A percentile compares a stretch with the other conserved stretches of the same genome.
Evolutionary conservation across 1,140 invertebrate genomes (phyloP).

Genomic region (Neodiprion lecontei): DNA sequence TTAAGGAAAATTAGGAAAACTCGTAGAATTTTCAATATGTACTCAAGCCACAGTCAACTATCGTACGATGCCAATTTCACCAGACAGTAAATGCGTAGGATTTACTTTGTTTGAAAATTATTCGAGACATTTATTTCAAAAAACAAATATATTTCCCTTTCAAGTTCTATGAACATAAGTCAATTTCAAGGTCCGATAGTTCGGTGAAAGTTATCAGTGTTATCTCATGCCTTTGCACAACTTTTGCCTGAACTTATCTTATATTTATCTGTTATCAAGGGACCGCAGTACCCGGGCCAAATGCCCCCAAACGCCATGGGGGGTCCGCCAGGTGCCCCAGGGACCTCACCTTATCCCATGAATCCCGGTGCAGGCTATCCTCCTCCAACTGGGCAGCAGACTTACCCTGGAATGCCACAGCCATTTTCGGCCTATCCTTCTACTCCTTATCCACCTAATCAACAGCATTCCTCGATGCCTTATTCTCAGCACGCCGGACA

Average conservation of each 20-base stretch:
- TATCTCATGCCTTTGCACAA: too few species aligned
- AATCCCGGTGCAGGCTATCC: conserved; percentile 33
- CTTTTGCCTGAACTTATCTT: too few species aligned
- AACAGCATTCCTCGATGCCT: conserved; percentile 22
- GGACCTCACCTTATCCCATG: conserved; percentile 43
- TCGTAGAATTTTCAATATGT: too few species aligned
- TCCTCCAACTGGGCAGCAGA: conserved; percentile 26
- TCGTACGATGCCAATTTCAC: not conserved
- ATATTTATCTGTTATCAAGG: conserved; percentile 35
- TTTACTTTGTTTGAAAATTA: not conserved
- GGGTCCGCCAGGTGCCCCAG: conserved; percentile 51
- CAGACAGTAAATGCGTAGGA: not conserved
- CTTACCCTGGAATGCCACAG: conserved; percentile 52
- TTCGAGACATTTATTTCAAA: not conserved
- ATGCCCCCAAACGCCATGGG: conserved; percentile 54
- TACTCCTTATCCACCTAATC: conserved; percentile 24
- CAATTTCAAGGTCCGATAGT: too few species aligned
- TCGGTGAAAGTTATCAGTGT: too few species aligned
- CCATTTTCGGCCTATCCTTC: conserved; percentile 32
- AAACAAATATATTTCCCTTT: too few species aligned
- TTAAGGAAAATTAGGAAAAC: too few species aligned
- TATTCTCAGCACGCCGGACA: not conserved
- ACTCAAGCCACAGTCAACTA: too few species aligned
- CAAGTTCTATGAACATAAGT: too few species aligned
- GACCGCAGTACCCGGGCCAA: conserved; percentile 50